These are phyloP conservation scores for Leptopilina drosophilae DNA, from an alignment of 2,888 invertebrate genomes.

Conservation along the genomic window DNA sequence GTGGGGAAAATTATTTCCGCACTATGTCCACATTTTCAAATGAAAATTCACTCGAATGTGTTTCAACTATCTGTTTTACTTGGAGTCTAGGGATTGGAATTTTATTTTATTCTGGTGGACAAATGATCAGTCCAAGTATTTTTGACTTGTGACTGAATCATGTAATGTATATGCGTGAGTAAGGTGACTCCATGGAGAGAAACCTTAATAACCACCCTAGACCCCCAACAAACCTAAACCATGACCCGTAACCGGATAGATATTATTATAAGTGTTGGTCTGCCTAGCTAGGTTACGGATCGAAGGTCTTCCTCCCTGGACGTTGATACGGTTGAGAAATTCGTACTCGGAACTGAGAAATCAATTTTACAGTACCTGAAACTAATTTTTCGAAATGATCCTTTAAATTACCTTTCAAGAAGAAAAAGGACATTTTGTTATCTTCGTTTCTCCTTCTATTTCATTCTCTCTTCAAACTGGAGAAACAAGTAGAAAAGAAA, in stretches of 20 bases:
- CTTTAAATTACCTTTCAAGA: slow-evolving; percentile 8
- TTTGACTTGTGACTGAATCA: slow-evolving; percentile 30
- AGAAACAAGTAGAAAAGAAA: too few species aligned
- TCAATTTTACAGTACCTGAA: slow-evolving; percentile 28
- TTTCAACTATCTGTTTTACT: background rate
- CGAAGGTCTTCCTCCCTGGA: slow-evolving; percentile 38
- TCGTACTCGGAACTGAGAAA: slow-evolving; percentile 19
- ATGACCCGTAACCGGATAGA: slow-evolving; percentile 40
- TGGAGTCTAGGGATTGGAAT: background rate
- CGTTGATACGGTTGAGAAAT: slow-evolving; percentile 36
- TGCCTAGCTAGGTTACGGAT: slow-evolving; percentile 39
- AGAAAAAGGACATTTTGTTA: background rate
- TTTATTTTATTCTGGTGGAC: background rate
- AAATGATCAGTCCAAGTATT: slow-evolving; percentile 24
- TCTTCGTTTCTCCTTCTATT: too few species aligned
- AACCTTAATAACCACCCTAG: slow-evolving; percentile 67
- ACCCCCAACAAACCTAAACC: slow-evolving; percentile 54
- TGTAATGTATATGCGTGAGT: slow-evolving; percentile 36
- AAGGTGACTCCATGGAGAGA: slow-evolving; percentile 65
- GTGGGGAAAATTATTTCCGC: background rate
- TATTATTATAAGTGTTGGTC: slow-evolving; percentile 40
- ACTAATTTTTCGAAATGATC: slow-evolving; percentile 49
- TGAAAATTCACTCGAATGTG: background rate
- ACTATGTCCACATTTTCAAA: background rate
- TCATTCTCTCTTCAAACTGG: too few species aligned